Base-by-base conservation (phyloP, 2,113 vertebrate genomes). In the Sphyrna mokarran region DNA sequence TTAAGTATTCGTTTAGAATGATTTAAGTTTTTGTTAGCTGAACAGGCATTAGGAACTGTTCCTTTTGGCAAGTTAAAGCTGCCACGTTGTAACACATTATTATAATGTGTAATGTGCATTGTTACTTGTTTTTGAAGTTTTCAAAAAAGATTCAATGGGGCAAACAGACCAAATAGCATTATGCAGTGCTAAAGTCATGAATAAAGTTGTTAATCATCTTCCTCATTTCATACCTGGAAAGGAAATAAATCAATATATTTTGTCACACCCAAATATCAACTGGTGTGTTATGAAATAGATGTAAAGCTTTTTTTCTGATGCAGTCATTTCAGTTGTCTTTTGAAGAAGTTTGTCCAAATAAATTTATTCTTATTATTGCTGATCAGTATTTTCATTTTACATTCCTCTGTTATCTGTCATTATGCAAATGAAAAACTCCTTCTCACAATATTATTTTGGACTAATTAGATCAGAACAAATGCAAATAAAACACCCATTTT, bases 21-120 rank as follows among this genome's bases (percentile, higher is more conserved):
- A 91, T 91, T 91, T n/a, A 63, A 91, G 61, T n/a, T 91, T 63
- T 63, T 91, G 58, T 29, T 91, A 61, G 89, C 89, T 91, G 58
- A 33, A n/a, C 37, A 20, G 33, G 61, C 5, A 63, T 91, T 18
- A 63, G 58, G 58, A 66, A 91, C 13, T n/a, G 22, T 66, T 61
- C 29, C 29, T n/a, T 91, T 91, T 66, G 89, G 58, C 29, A 91
- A 91, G 16, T 91, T 91, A 63, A 63, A 63, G n/a, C 58, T 91
- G 58, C 89, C 33, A 63, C 26, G 89, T 91, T 33, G 89, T 91
- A 91, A 63, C 61, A 33, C 89, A 14, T 63, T 63, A 91, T 63
- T 91, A 91, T 29, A 91, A 91, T n/a, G 33, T 37, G 58, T 91
- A 20, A 63, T 16, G 13, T n/a, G 87, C 29, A 91, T 37, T 91